These are phyloP conservation scores for Apis laboriosa DNA, from an alignment of 1,140 invertebrate species.

Conservation along the genomic window DNA sequence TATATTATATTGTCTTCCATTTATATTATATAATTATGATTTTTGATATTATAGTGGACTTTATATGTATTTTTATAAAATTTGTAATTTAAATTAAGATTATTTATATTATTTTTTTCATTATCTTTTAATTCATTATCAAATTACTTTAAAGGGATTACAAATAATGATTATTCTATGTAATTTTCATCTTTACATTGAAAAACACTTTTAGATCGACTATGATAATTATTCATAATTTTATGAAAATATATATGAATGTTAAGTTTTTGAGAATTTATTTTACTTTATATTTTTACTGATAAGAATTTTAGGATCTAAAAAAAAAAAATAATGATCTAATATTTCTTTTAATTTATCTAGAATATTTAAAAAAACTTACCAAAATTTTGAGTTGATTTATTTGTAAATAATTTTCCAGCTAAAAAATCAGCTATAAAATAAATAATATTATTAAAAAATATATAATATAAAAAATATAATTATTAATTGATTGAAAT, in stretches of 20 bases:
- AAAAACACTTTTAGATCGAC: constrained; percentile 12
- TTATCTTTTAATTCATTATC: not conserved
- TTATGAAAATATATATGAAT: not conserved
- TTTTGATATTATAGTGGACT: not conserved
- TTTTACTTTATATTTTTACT: not conserved
- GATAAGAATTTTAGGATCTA: not conserved
- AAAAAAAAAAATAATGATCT: not conserved
- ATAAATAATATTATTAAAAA: not conserved
- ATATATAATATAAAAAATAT: not conserved
- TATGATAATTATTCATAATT: not conserved
- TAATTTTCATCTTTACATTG: not conserved
- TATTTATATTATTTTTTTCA: constrained; percentile 11
- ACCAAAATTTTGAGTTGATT: constrained; percentile 1
- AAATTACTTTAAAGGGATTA: not conserved
- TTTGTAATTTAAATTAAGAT: not conserved
- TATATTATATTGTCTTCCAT: constrained; percentile 9
- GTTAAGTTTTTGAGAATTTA: constrained; percentile 21
- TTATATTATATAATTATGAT: not conserved
- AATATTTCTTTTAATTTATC: not conserved
- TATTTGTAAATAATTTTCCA: constrained; percentile 29
- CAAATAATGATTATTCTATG: not conserved
- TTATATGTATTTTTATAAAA: not conserved
- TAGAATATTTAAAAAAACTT: constrained; percentile 6
- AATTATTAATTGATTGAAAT: not conserved
- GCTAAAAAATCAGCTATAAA: constrained; percentile 19